phyloP scores from a whole-genome alignment of 2,888 invertebrate species.

The Mongoloraphidia duomilia region DNA sequence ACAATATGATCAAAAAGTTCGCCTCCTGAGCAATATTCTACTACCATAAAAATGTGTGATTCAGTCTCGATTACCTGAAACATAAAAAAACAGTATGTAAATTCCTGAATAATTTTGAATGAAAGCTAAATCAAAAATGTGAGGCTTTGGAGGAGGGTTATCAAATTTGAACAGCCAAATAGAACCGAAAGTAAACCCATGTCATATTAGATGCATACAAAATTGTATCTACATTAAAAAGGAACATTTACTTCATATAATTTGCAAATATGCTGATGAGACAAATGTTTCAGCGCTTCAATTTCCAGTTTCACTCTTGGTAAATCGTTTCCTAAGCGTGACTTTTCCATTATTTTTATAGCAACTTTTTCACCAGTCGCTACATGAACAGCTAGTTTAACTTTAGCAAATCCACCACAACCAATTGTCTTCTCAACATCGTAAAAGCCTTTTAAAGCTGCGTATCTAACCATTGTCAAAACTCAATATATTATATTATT shows the following conservation, averaged over 20 bases:
- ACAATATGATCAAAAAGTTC: slow-evolving; percentile 78
- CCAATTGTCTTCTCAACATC: slow-evolving; percentile 56
- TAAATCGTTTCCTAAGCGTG: slow-evolving; percentile 53
- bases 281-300: slow-evolving; percentile 52
- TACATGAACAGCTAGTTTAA: slow-evolving; percentile 60
- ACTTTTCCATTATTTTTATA: slow-evolving; percentile 70
- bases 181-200: background rate
- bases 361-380: slow-evolving; percentile 71
- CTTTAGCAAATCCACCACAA: slow-evolving; percentile 68
- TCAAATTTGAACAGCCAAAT: background rate
- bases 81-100: slow-evolving; percentile 1
- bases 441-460: slow-evolving; percentile 44
- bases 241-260: slow-evolving; percentile 41
- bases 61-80: slow-evolving; percentile 53
- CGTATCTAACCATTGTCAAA: slow-evolving; percentile 34
- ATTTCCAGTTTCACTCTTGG: slow-evolving; percentile 58
- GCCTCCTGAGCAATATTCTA: slow-evolving; percentile 72
- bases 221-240: background rate
- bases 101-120: background rate
- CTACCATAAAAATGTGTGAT: slow-evolving; percentile 57
- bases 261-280: slow-evolving; percentile 62
- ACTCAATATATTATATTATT: too few species aligned
- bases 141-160: too few species aligned
- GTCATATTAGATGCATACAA: background rate
- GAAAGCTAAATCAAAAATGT: too few species aligned